Percentiles rank a stretch among this genome's conserved stretches.
Conservation (phyloP, 2,888 invertebrate genomes). For the Callyntrura guangdongensis region DNA sequence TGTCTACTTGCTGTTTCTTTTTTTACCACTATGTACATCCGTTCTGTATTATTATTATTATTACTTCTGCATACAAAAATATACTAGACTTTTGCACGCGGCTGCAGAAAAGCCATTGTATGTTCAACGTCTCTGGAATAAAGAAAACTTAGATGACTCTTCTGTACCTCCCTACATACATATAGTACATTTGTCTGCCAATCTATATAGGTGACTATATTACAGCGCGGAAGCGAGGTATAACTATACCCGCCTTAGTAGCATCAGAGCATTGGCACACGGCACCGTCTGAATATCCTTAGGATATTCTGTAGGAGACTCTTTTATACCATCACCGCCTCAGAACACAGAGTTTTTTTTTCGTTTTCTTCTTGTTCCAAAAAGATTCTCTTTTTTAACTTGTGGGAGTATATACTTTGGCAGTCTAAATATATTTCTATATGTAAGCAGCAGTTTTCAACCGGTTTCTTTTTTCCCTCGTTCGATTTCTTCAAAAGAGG, state of each 20-base stretch:
- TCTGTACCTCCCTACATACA: neutral
- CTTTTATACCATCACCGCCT: neutral
- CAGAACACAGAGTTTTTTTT: neutral
- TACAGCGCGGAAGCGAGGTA: neutral
- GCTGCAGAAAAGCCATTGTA: too few species aligned
- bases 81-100: too few species aligned
- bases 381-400: neutral
- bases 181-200: neutral
- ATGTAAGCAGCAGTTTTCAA: neutral
- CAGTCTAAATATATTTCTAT: neutral
- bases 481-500: slow-evolving; percentile 60
- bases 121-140: neutral
- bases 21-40: neutral
- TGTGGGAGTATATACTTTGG: neutral
- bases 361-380: neutral
- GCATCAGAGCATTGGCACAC: too few species aligned
- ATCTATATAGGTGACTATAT: neutral
- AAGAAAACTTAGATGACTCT: slow-evolving; percentile 13
- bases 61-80: neutral
- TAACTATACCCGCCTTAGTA: too few species aligned
- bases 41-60: slow-evolving; percentile 11
- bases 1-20: neutral
- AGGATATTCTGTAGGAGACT: slow-evolving; percentile 10
- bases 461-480: slow-evolving; percentile 4
- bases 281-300: neutral